Evolutionary conservation across 1,140 invertebrate species (phyloP), one percentile per base, ranked within the genome.

Genomic region (Plodia interpunctella): DNA sequence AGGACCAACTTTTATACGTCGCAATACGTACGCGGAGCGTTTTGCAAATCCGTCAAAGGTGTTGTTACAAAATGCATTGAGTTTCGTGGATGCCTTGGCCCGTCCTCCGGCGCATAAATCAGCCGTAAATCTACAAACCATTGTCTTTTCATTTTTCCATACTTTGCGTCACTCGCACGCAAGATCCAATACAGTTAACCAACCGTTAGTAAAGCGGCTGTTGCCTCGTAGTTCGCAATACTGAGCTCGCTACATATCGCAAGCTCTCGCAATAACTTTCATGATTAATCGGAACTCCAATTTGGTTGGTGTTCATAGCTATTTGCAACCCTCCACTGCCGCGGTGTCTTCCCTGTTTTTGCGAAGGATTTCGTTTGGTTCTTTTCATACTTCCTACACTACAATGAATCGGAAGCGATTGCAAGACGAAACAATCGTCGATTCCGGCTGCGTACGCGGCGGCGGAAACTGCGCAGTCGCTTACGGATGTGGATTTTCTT

Each of bases 391-490:
- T 87, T 88, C 82, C 82, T 79, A 83, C 70, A 66, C 60, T 60
- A 86, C 78, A 87, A 82, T 80, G 70, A 78, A 68, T 58, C 83
- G 83, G 82, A 88, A 88, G 66, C 80, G 78, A 77, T 74, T 83
- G 82, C 79, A 74, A 66, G 70, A 67, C 76, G 74, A 78, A 83
- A 87, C 81, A 87, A 87, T 82, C 70, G 76, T 65, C 57, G 65
- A 84, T 85, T 85, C 83, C 82, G 83, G 81, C 74, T 73, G 79
- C 74, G 76, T 74, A 66, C 72, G 62, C 59, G 68, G 61, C 74
- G 74, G 70, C 84, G 84, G 84, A 87, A 86, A 75, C 84, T 72
- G 84, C 62, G 73, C 69, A 68, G 73, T 72, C 76, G 76, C 72
- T 76, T 60, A 70, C 80, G 83, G 83, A 85, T 84, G 78, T 80